A percentile compares a stretch with the other conserved stretches of the same genome.
Evolutionary conservation across 2,888 invertebrate species (phyloP).

Genomic region (Rhodophaea formosa): DNA sequence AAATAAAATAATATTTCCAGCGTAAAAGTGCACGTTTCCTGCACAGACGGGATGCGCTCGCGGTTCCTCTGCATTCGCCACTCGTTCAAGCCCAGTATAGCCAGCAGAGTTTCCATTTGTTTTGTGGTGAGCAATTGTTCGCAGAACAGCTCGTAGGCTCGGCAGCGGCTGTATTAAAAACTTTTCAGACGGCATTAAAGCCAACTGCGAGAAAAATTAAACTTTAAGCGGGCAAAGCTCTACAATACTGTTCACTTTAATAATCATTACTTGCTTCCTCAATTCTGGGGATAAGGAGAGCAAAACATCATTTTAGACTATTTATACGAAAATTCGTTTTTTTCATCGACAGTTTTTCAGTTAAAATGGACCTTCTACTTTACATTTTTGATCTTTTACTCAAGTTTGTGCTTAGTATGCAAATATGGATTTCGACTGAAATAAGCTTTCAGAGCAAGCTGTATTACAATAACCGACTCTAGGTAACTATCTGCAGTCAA

Average conservation of each 20-base stretch:
- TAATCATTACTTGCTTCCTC: too few species aligned
- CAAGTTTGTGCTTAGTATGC: too few species aligned
- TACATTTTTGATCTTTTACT: too few species aligned
- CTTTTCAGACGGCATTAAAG: constrained; percentile 27
- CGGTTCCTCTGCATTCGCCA: constrained; percentile 17
- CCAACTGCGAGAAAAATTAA: not conserved
- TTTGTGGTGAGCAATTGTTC: constrained; percentile 23
- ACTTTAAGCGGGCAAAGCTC: not conserved
- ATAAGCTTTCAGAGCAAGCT: too few species aligned
- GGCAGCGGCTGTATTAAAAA: constrained; percentile 24
- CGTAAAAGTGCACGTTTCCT: constrained; percentile 29
- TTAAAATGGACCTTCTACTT: too few species aligned
- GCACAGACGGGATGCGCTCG: constrained; percentile 25
- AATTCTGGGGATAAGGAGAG: too few species aligned
- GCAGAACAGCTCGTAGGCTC: constrained; percentile 22
- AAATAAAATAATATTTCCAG: constrained; percentile 28
- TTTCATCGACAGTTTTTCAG: too few species aligned
- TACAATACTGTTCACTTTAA: not conserved
- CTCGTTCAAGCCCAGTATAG: not conserved
- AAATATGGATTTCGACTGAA: too few species aligned
- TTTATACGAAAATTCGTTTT: too few species aligned
- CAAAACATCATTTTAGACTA: too few species aligned
- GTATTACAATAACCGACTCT: too few species aligned
- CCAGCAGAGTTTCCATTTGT: constrained; percentile 7
- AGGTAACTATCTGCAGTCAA: too few species aligned